Evolutionary conservation across 64 coral and sea anemone species (phyloP), one percentile per base, ranked within the genome.

Genomic region (Anthopleura sola): DNA sequence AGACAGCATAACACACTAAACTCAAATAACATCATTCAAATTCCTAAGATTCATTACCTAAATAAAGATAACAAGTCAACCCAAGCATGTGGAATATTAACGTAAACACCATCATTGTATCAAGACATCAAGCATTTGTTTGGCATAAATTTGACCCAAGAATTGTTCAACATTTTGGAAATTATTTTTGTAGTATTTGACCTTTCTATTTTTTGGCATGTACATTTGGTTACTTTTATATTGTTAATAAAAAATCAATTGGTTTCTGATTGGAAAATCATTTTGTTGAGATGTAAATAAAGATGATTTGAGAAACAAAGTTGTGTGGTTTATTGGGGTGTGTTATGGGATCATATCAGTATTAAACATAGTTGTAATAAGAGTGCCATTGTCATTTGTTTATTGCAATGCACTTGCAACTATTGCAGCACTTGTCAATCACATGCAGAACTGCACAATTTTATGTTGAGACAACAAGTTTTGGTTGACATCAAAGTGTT

Each of bases 1-100:
- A 91, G 89, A 50, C 89, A 91, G 89, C 89, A 80, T 50, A 17
- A 29, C n/a, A 20, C 23, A 55, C 60, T n/a, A 66, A n/a, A n/a
- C 21, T 1, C n/a, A 24, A 3, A 8, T 26, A 64, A 26, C 10
- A n/a, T n/a, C 60, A 64, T 23, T 64, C 20, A 64, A 64, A 64
- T 66, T 24, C n/a, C 23, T 29, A 10, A 26, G 5, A n/a, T 66
- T 66, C 9, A 64, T 26, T 64, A n/a, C 60, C 24, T 3, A 29
- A 24, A n/a, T n/a, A n/a, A n/a, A n/a, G n/a, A n/a, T n/a, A n/a
- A n/a, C n/a, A n/a, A n/a, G n/a, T n/a, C 21, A 66, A 20, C 0
- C 0, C 24, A 9, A 66, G 60, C 21, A 66, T 29, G 23, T 26
- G 8, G 40, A 44, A 44, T 44, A 44, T 8, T 44, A 44, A 44